phyloP scores from a whole-genome alignment of 2,888 invertebrate genomes.

The Mesorhabditis spiculigera region DNA sequence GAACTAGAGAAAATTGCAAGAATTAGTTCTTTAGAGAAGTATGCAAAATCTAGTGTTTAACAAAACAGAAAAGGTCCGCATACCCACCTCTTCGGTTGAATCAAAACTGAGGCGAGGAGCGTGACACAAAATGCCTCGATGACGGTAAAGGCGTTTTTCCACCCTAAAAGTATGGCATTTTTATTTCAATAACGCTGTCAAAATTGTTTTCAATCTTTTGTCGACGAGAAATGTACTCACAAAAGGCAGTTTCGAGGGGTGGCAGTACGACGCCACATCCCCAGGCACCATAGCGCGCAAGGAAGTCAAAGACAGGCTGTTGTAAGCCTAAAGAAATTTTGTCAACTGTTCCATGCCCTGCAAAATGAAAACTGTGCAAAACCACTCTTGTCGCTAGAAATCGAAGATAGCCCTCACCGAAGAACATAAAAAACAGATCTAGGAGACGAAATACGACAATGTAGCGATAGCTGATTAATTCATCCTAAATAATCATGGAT shows the following conservation, averaged over 20 bases:
- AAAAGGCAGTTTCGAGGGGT: slow-evolving; percentile 37
- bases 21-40: too few species aligned
- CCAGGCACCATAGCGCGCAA: slow-evolving; percentile 43
- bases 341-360: too few species aligned
- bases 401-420: not conserved
- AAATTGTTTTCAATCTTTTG: not conserved
- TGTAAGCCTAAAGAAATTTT: slow-evolving; percentile 27
- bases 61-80: too few species aligned
- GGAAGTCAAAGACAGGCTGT: slow-evolving; percentile 52
- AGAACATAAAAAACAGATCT: slow-evolving; percentile 32
- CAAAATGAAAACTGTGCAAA: slow-evolving; percentile 32
- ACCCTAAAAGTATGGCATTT: slow-evolving; percentile 28
- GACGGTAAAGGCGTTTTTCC: slow-evolving; percentile 53
- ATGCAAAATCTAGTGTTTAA: too few species aligned
- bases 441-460: slow-evolving; percentile 40
- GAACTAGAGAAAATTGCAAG: slow-evolving; percentile 25
- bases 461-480: slow-evolving; percentile 49
- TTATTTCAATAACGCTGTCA: not conserved
- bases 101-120: slow-evolving; percentile 49
- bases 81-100: slow-evolving; percentile 28
- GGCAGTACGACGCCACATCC: slow-evolving; percentile 36
- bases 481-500: slow-evolving; percentile 34
- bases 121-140: slow-evolving; percentile 52
- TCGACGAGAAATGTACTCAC: slow-evolving; percentile 18
- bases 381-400: slow-evolving; percentile 11